These are phyloP conservation scores for Pseudoatta argentina DNA, from an alignment of 1,140 invertebrate species.

Conservation along the genomic window DNA sequence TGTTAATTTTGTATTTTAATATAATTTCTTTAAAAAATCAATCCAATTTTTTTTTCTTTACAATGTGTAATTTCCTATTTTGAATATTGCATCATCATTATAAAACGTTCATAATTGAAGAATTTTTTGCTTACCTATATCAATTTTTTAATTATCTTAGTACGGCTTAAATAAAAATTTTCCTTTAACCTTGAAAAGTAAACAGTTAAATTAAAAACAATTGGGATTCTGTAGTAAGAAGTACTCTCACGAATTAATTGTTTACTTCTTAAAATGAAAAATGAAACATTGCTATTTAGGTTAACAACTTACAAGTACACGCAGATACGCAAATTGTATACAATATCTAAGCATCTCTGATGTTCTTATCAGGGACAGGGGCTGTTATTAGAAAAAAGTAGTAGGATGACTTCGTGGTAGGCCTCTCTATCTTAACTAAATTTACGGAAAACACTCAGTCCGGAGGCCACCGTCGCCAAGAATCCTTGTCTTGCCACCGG, in stretches of 20 bases:
- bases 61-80: not conserved
- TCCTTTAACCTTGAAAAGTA: too few species aligned
- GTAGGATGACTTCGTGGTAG: constrained; percentile 72
- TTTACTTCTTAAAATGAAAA: not conserved
- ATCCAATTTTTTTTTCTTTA: not conserved
- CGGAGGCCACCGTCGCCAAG: constrained; percentile 71
- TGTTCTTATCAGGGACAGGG: constrained; percentile 11
- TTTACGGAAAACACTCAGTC: constrained; percentile 78
- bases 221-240: not conserved
- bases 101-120: not conserved
- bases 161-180: not conserved
- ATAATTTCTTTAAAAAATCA: not conserved
- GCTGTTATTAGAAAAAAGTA: constrained; percentile 65
- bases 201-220: not conserved
- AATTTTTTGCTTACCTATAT: not conserved
- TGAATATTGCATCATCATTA: not conserved
- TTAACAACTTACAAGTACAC: not conserved
- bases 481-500: constrained; percentile 77
- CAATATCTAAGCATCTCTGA: not conserved
- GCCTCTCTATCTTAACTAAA: constrained; percentile 79
- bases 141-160: not conserved
- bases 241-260: not conserved
- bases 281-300: not conserved
- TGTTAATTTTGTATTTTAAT: not conserved
- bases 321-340: not conserved